phyloP scores from a whole-genome alignment of 2,888 invertebrate genomes.

The Nudaria mundana region DNA sequence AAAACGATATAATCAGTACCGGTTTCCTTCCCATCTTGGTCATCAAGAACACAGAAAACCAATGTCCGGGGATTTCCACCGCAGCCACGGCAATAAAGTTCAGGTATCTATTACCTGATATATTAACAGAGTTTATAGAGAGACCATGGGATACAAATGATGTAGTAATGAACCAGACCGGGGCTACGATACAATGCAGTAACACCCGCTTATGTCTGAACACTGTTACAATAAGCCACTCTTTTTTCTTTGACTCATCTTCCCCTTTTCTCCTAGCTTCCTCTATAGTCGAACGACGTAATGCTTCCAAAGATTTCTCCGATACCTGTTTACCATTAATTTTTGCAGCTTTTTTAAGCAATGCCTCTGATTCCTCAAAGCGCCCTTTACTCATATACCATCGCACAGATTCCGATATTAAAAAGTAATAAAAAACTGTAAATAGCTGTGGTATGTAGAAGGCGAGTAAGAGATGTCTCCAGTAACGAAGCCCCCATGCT shows the following conservation, averaged over 20 bases:
- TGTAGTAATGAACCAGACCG: constrained; percentile 83
- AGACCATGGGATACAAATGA: constrained; percentile 84
- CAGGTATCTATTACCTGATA: constrained; percentile 86
- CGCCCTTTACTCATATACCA: constrained; percentile 88
- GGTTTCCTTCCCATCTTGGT: constrained; percentile 82
- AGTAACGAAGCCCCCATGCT: constrained; percentile 85
- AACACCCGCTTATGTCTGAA: constrained; percentile 51
- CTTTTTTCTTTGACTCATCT: too few species aligned
- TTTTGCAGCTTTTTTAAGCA: constrained; percentile 82
- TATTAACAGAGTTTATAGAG: constrained; percentile 83
- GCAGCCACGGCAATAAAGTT: constrained; percentile 84
- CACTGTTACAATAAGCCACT: constrained; percentile 55
- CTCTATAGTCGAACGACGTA: constrained; percentile 45
- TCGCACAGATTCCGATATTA: constrained; percentile 86
- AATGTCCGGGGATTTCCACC: constrained; percentile 86
- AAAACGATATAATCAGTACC: constrained; percentile 4
- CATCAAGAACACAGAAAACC: constrained; percentile 80
- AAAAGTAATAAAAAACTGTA: constrained; percentile 84
- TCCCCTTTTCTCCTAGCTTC: constrained; percentile 36
- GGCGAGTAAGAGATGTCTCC: constrained; percentile 84
- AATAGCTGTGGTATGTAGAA: constrained; percentile 86
- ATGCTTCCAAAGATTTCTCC: constrained; percentile 49
- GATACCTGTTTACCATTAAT: constrained; percentile 76
- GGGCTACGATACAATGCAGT: constrained; percentile 44
- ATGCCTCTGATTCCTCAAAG: constrained; percentile 82